Percentiles rank a stretch among this genome's conserved stretches.
phyloP scores from a whole-genome alignment of 2,113 vertebrate genomes.

The Zapus hudsonius region DNA sequence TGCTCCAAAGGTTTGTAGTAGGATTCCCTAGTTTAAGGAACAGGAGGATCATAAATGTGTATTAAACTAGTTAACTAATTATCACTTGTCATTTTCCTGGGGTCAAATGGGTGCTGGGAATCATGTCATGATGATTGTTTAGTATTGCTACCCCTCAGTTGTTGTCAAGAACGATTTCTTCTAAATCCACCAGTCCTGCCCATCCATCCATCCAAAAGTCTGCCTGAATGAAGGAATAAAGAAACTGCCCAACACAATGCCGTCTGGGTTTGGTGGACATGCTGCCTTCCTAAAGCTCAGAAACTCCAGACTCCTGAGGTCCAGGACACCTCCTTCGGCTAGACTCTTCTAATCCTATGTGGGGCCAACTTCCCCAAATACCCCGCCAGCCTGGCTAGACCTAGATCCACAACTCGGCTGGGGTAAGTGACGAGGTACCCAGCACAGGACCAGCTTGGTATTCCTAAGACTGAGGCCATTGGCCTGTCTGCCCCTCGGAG shows the following conservation, averaged over 20 bases:
- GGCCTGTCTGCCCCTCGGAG: not conserved
- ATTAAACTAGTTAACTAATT: constrained; percentile 29
- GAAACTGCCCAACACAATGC: constrained; percentile 14
- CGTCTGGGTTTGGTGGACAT: constrained; percentile 24
- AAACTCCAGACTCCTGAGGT: not conserved
- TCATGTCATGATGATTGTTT: too few relatives aligned
- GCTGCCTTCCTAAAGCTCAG: constrained; percentile 42
- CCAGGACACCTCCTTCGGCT: not conserved
- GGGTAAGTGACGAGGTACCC: not conserved
- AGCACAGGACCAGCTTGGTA: not conserved
- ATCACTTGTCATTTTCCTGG: constrained; percentile 11
- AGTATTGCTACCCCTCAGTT: too few relatives aligned
- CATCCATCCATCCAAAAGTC: constrained; percentile 12
- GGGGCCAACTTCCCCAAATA: not conserved
- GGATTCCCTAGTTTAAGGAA: not conserved
- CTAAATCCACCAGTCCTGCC: not conserved
- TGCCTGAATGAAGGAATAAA: constrained; percentile 43
- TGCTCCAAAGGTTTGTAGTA: not conserved
- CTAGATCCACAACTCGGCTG: not conserved
- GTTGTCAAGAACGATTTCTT: not conserved
- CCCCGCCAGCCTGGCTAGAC: not conserved
- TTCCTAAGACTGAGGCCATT: not conserved
- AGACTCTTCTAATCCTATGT: not conserved
- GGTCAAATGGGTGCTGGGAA: too few relatives aligned
- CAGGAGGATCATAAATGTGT: not conserved